phyloP scores from a whole-genome alignment of 2,113 vertebrate species.

The Corapipo altera region DNA sequence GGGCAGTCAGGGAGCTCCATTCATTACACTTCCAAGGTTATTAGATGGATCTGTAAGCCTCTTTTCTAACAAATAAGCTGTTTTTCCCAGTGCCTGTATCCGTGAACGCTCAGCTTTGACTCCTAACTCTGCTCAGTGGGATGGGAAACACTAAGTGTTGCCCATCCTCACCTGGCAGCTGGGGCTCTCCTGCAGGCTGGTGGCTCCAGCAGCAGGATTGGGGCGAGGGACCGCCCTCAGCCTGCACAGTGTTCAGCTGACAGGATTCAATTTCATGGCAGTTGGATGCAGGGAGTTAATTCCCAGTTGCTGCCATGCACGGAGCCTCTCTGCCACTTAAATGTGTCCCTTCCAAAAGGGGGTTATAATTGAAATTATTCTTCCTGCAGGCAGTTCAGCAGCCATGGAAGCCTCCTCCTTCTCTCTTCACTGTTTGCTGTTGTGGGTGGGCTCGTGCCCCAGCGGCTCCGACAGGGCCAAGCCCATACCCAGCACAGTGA shows the following conservation, averaged over 20 bases:
- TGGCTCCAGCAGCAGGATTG: not conserved
- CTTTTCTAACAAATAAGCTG: not conserved
- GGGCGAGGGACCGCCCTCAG: too few species aligned
- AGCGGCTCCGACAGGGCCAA: not conserved
- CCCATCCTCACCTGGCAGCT: not conserved
- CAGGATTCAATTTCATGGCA: conserved; percentile 56
- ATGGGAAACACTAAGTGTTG: not conserved
- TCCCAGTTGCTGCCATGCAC: not conserved
- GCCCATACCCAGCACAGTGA: not conserved
- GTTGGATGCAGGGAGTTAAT: conserved; percentile 31
- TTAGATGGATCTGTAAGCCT: rapidly evolving
- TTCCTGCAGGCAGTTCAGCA: not conserved
- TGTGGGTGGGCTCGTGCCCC: not conserved
- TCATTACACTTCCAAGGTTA: not conserved
- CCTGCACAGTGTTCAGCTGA: not conserved
- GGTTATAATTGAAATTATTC: conserved; percentile 3
- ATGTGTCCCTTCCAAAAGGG: conserved; percentile 11
- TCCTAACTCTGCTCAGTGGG: not conserved
- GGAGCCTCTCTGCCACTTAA: not conserved
- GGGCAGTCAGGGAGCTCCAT: not conserved
- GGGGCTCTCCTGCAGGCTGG: not conserved
- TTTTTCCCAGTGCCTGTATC: not conserved
- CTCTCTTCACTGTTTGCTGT: not conserved
- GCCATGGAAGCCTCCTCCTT: not conserved
- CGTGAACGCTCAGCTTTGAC: rapidly evolving